Conservation (phyloP, 2,888 invertebrate species). For the Acronicta aceris region DNA sequence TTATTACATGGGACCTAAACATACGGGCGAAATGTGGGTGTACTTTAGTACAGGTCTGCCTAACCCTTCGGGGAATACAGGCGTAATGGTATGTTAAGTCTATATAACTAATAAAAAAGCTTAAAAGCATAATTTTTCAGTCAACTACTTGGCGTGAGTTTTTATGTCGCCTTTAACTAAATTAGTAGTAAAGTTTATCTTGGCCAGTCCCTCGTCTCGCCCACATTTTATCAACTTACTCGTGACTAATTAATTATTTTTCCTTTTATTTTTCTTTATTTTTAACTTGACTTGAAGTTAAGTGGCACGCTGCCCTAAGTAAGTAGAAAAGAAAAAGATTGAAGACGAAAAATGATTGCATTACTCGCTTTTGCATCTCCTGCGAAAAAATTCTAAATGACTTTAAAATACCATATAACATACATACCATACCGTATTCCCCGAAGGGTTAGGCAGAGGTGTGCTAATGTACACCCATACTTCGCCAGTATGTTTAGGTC, state of each 20-base stretch:
- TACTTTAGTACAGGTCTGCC: no score
- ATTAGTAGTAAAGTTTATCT: constrained; percentile 64
- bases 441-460: no score
- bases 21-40: no score
- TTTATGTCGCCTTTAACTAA: constrained; percentile 63
- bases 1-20: no score
- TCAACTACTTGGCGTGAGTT: constrained; percentile 55
- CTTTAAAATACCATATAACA: no score
- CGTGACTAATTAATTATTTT: constrained; percentile 53
- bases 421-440: no score
- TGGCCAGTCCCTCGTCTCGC: constrained; percentile 6
- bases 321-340: background rate
- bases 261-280: constrained; percentile 30
- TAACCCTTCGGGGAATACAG: no score
- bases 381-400: background rate
- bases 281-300: constrained; percentile 11
- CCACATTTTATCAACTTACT: constrained; percentile 37
- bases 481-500: no score
- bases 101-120: constrained; percentile 36
- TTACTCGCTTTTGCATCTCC: background rate
- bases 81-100: no score
- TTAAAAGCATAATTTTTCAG: constrained; percentile 48
- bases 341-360: background rate
- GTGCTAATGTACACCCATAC: no score
- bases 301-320: constrained; percentile 11